Conservation (phyloP, 2,797 vertebrate species). For the Harpagifer antarcticus region DNA sequence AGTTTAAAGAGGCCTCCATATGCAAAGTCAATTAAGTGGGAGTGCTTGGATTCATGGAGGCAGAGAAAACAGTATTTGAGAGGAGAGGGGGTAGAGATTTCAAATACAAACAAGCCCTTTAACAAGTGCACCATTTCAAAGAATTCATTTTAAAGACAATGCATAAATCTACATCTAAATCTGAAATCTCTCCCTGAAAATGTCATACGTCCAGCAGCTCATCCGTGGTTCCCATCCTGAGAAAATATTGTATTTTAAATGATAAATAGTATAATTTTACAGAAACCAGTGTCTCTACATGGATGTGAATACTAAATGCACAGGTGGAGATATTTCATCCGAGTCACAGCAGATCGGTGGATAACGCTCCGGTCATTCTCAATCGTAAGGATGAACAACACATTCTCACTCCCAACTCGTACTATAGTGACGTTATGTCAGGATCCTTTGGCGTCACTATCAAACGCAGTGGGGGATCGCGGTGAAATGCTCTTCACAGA, state of each 20-base stretch:
- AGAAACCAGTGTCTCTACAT: constrained; percentile 37
- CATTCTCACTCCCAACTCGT: too few species aligned
- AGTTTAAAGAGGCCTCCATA: constrained; percentile 65
- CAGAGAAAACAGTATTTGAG: constrained; percentile 41
- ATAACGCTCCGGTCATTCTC: background rate
- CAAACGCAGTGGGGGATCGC: too few species aligned
- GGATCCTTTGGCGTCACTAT: too few species aligned
- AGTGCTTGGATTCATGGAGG: constrained; percentile 35
- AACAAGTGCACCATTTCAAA: constrained; percentile 60
- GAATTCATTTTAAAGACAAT: constrained; percentile 81
- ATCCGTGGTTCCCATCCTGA: constrained; percentile 55
- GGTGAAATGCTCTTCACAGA: too few species aligned
- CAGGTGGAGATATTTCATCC: constrained; percentile 9
- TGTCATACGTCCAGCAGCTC: constrained; percentile 62
- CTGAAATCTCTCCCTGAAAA: constrained; percentile 66
- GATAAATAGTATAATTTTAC: constrained; percentile 68
- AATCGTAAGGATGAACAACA: background rate
- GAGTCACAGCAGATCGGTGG: constrained; percentile 3
- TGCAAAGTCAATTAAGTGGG: constrained; percentile 70
- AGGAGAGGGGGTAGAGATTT: constrained; percentile 35
- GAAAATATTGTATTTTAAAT: constrained; percentile 75
- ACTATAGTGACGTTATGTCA: too few species aligned
- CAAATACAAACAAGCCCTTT: constrained; percentile 73
- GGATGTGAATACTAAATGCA: constrained; percentile 23
- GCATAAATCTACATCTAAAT: constrained; percentile 85